phyloP scores from a whole-genome alignment of 1,140 invertebrate species.

The Micrasema longulum region DNA sequence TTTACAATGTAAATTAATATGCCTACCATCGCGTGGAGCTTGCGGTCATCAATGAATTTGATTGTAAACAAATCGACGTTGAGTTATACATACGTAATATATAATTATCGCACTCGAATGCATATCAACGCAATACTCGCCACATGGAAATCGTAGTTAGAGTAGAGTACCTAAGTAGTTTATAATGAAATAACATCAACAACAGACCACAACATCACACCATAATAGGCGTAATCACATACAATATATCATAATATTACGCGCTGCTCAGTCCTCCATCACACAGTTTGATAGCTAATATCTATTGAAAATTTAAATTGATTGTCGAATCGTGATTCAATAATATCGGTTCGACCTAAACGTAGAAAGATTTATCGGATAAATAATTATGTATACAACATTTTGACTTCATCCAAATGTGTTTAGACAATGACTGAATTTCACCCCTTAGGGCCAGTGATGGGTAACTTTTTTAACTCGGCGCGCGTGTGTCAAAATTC shows the following conservation, averaged over 20 bases:
- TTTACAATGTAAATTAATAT: background rate
- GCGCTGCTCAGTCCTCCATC: background rate
- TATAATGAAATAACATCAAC: background rate
- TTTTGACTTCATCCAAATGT: too few species aligned
- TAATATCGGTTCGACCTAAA: too few species aligned
- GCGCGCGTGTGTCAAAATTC: too few species aligned
- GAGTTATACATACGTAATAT: conserved; percentile 1
- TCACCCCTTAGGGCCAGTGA: too few species aligned
- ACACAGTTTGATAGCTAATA: background rate
- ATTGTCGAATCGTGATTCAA: too few species aligned
- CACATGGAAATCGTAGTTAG: background rate
- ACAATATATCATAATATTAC: background rate
- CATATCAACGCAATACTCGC: conserved; percentile 13
- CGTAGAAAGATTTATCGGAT: too few species aligned
- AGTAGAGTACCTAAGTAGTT: background rate
- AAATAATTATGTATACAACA: too few species aligned
- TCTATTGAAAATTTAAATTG: background rate
- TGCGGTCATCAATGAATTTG: conserved; percentile 30
- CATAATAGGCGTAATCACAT: background rate
- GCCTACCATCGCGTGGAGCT: background rate
- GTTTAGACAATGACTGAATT: too few species aligned
- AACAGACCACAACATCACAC: background rate
- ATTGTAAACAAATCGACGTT: conserved; percentile 21
- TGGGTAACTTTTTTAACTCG: too few species aligned
- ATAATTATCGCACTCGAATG: background rate